phyloP scores from a whole-genome alignment of 2,888 invertebrate genomes.

The Peribatodes rhomboidaria region DNA sequence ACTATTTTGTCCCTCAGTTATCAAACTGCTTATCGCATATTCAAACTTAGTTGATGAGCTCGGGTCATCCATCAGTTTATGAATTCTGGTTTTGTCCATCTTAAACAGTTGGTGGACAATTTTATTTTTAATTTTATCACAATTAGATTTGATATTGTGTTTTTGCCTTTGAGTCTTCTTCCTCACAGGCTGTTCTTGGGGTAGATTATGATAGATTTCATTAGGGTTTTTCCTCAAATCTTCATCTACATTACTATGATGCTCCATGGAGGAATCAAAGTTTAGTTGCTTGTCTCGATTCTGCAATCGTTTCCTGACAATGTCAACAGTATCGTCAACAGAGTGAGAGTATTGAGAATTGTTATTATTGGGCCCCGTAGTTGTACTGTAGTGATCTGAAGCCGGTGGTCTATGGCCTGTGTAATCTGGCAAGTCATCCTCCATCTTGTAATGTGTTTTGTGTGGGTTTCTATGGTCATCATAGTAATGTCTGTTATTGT shows the following conservation, averaged over 20 bases:
- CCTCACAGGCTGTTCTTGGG: constrained; percentile 64
- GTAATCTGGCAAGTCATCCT: constrained; percentile 61
- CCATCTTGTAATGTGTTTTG: constrained; percentile 55
- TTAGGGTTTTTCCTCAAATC: constrained; percentile 46
- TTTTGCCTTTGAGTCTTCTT: constrained; percentile 63
- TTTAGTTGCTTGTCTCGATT: constrained; percentile 68
- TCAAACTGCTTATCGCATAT: constrained; percentile 81
- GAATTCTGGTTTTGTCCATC: constrained; percentile 82
- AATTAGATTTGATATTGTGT: constrained; percentile 66
- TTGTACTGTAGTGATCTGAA: constrained; percentile 78
- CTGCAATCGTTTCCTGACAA: constrained; percentile 70
- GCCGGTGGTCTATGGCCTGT: constrained; percentile 78
- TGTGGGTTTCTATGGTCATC: constrained; percentile 60
- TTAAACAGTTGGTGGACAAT: constrained; percentile 82
- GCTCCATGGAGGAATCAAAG: constrained; percentile 51
- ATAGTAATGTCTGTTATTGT: constrained; percentile 54
- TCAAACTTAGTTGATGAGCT: constrained; percentile 83
- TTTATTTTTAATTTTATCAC: constrained; percentile 80
- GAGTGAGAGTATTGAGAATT: constrained; percentile 74
- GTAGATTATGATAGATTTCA: constrained; percentile 45
- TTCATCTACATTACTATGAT: constrained; percentile 50
- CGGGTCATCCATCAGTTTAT: constrained; percentile 81
- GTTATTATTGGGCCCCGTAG: constrained; percentile 69
- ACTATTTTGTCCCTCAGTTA: constrained; percentile 82
- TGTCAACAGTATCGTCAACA: constrained; percentile 80